Conservation (phyloP, 2,797 vertebrate species). For the Microctenopoma steveboyesi region DNA sequence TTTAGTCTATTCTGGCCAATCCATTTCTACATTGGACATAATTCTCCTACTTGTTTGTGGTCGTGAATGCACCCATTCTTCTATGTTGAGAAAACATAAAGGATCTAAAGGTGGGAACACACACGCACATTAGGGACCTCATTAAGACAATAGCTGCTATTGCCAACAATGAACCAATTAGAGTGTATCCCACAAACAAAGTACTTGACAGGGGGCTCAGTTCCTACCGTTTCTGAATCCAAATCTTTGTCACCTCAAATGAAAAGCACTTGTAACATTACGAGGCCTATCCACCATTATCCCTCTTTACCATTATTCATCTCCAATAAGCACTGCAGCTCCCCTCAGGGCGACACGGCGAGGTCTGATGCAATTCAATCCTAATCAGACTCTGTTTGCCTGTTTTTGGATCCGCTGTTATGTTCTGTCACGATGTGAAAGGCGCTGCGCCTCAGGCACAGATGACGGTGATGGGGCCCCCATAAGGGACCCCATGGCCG, state of each 20-base stretch:
- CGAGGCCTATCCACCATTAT: slow-evolving; percentile 63
- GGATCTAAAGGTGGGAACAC: slow-evolving; percentile 24
- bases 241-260: slow-evolving; percentile 65
- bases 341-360: slow-evolving; percentile 72
- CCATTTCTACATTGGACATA: not conserved
- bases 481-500: slow-evolving; percentile 59
- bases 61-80: not conserved
- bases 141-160: slow-evolving; percentile 56
- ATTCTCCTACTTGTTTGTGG: not conserved
- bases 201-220: slow-evolving; percentile 52
- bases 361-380: slow-evolving; percentile 64
- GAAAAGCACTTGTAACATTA: slow-evolving; percentile 70
- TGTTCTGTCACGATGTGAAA: slow-evolving; percentile 59
- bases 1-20: not conserved
- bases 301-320: slow-evolving; percentile 74
- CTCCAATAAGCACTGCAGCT: slow-evolving; percentile 59
- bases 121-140: slow-evolving; percentile 19
- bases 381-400: slow-evolving; percentile 76
- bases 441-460: slow-evolving; percentile 72
- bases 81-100: not conserved
- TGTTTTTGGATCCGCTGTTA: slow-evolving; percentile 64
- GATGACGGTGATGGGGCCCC: slow-evolving; percentile 61
- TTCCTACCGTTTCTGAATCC: slow-evolving; percentile 42
- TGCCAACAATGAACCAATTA: slow-evolving; percentile 60
- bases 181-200: slow-evolving; percentile 52